These are phyloP conservation scores for Equus quagga DNA, from an alignment of 2,113 vertebrate genomes.

Conservation along the genomic window DNA sequence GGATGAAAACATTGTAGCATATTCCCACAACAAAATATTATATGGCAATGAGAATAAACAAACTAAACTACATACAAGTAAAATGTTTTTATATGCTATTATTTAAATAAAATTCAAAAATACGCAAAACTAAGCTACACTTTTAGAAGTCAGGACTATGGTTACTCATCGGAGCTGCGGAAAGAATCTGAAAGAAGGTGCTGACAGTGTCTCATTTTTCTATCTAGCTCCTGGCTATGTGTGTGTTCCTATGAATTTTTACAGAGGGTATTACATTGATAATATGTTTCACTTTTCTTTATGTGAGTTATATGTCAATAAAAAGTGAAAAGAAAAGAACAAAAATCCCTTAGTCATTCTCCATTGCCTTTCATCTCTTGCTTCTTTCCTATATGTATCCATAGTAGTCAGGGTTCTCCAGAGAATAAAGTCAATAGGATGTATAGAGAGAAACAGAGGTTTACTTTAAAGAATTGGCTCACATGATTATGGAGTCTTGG, in stretches of 20 bases:
- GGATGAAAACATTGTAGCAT: neutral
- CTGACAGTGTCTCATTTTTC: neutral
- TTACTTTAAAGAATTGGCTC: neutral
- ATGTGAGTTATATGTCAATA: neutral
- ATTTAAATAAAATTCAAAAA: slow-evolving; percentile 3
- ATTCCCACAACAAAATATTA: neutral
- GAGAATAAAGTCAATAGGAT: neutral
- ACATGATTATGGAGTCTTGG: neutral
- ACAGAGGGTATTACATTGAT: neutral
- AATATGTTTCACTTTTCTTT: neutral
- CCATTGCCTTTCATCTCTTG: neutral
- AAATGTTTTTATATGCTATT: neutral
- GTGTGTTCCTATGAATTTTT: neutral
- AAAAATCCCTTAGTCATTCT: neutral
- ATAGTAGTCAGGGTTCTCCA: neutral
- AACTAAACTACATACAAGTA: neutral
- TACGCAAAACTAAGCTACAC: neutral
- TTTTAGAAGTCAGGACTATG: neutral
- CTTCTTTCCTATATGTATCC: neutral
- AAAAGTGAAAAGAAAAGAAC: neutral
- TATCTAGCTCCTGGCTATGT: neutral
- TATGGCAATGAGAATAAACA: neutral
- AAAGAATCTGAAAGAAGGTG: neutral
- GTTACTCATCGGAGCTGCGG: neutral
- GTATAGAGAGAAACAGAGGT: neutral